Evolutionary conservation across 2,113 vertebrate genomes (phyloP).

Genomic region (Emberiza fucata): DNA sequence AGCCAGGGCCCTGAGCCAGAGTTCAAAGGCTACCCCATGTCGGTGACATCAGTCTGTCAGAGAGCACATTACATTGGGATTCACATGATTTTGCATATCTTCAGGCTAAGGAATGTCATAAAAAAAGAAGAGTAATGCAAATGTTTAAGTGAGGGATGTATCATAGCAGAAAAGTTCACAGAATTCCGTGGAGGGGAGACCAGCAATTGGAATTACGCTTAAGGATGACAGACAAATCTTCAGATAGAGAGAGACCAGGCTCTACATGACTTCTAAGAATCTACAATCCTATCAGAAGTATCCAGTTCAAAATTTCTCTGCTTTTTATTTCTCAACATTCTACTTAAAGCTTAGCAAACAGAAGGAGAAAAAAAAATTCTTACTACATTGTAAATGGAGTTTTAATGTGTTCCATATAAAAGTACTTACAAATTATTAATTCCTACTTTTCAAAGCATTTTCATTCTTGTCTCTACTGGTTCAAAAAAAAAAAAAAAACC

Average conservation of each 20-base stretch:
- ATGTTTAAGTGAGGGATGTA: not conserved
- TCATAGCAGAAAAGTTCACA: conserved; percentile 8
- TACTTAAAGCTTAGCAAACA: not conserved
- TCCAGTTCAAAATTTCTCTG: not conserved
- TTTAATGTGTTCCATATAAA: not conserved
- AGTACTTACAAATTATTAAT: not conserved
- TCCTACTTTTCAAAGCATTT: not conserved
- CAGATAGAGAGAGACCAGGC: not conserved
- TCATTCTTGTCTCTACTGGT: not conserved
- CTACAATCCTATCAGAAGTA: not conserved
- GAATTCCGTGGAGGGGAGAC: conserved; percentile 38
- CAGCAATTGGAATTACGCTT: not conserved
- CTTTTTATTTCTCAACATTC: not conserved
- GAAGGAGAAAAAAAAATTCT: not conserved
- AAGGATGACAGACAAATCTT: not conserved
- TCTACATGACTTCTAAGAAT: not conserved
- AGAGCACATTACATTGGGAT: not conserved
- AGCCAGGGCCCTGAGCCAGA: not conserved
- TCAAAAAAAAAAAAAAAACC: not conserved
- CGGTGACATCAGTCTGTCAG: not conserved
- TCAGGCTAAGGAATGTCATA: conserved; percentile 35
- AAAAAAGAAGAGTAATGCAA: not conserved
- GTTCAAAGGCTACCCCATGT: not conserved
- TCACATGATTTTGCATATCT: not conserved
- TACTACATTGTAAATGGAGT: not conserved